Percentiles rank a stretch among this genome's conserved stretches.
These are phyloP conservation scores for Galago senegalensis DNA, from an alignment of 2,797 vertebrate species.

Conservation along the genomic window DNA sequence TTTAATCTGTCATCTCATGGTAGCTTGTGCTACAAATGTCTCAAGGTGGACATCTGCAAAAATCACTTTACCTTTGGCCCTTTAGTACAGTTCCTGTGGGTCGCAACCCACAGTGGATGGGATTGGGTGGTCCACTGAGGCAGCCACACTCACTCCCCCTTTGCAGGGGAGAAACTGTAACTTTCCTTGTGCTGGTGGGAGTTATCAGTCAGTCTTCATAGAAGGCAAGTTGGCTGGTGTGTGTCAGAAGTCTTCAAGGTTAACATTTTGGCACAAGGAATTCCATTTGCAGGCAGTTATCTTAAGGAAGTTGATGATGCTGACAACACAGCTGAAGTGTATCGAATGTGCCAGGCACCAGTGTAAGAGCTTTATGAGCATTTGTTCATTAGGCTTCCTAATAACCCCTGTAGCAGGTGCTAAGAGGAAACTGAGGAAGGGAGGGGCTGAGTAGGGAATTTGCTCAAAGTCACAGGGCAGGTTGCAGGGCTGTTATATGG, in stretches of 20 bases:
- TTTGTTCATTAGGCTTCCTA: neutral
- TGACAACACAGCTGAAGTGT: neutral
- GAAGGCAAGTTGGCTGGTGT: neutral
- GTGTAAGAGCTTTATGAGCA: neutral
- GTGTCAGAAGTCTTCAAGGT: neutral
- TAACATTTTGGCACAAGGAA: neutral
- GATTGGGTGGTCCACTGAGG: accelerated
- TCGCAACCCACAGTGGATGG: neutral
- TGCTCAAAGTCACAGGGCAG: neutral
- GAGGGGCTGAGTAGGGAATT: neutral
- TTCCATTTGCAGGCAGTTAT: neutral
- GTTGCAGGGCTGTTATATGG: neutral
- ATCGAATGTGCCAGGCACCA: neutral
- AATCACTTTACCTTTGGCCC: neutral
- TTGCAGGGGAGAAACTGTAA: accelerated
- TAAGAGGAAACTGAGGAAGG: neutral
- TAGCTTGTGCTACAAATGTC: neutral
- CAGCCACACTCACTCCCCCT: neutral
- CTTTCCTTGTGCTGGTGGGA: neutral
- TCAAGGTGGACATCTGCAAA: neutral
- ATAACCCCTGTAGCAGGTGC: neutral
- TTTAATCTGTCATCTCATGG: conserved; percentile 20
- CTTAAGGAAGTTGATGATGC: neutral
- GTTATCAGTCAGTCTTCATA: neutral
- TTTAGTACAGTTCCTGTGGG: too few relatives aligned